Evolutionary conservation across 2,888 invertebrate genomes (phyloP).

Genomic region (Aleiodes leptofemur): DNA sequence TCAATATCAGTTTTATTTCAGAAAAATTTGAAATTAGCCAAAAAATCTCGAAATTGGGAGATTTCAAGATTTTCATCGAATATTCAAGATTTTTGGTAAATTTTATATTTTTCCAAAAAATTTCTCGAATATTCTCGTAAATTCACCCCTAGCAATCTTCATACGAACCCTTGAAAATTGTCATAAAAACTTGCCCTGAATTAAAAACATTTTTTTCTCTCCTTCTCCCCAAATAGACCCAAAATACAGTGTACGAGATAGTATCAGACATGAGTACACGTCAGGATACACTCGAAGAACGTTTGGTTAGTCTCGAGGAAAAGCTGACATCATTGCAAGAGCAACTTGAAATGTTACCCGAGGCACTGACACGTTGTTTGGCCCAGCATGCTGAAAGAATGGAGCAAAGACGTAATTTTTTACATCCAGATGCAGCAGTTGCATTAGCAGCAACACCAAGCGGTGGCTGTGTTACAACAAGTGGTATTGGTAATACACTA

Average conservation of each 20-base stretch:
- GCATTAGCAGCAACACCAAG: constrained; percentile 74
- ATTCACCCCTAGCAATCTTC: no score
- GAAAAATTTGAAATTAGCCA: no score
- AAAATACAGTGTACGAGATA: constrained; percentile 98
- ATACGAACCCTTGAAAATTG: not conserved
- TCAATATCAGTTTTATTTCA: no score
- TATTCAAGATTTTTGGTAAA: no score
- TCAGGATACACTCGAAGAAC: constrained; percentile 95
- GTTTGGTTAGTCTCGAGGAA: constrained; percentile 94
- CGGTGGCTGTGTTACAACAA: constrained; percentile 75
- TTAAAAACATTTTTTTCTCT: not conserved
- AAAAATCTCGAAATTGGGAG: no score
- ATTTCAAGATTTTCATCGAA: no score
- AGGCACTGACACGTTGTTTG: constrained; percentile 85
- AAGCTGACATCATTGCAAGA: constrained; percentile 91
- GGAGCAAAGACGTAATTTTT: constrained; percentile 89
- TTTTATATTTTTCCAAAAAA: no score
- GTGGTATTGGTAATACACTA: constrained; percentile 58
- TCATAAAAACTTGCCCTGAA: not conserved
- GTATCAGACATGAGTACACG: constrained; percentile 98
- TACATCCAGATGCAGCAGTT: constrained; percentile 92
- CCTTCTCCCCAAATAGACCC: constrained; percentile 84
- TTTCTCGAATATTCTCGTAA: no score
- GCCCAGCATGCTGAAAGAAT: constrained; percentile 86
- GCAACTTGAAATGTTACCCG: constrained; percentile 90